Evolutionary conservation across 2,113 vertebrate genomes (phyloP).

Genomic region (Menidia beryllina): DNA sequence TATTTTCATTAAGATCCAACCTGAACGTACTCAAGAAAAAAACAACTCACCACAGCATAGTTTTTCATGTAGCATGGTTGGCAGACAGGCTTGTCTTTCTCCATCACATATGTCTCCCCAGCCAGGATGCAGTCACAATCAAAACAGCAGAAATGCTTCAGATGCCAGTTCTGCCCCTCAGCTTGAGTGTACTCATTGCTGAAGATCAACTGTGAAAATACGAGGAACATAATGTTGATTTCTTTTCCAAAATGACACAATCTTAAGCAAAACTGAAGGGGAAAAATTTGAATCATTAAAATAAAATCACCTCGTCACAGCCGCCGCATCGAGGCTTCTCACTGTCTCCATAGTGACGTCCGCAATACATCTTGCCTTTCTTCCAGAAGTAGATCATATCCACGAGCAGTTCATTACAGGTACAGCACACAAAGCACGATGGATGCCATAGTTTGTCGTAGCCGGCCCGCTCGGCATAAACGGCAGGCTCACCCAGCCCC

Average conservation of each 20-base stretch:
- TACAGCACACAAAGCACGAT: slow-evolving; percentile 91
- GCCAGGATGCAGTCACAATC: slow-evolving; percentile 96
- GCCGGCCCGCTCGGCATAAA: slow-evolving; percentile 94
- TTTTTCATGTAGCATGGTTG: slow-evolving; percentile 94
- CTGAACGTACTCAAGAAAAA: not conserved
- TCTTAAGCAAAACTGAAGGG: not conserved
- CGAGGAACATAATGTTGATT: no score
- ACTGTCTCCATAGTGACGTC: slow-evolving; percentile 98
- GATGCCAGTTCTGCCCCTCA: slow-evolving; percentile 95
- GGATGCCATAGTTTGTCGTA: slow-evolving; percentile 97
- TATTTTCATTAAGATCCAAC: not conserved
- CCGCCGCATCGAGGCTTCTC: slow-evolving; percentile 96
- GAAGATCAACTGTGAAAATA: slow-evolving; percentile 90
- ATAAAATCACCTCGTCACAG: slow-evolving; percentile 91
- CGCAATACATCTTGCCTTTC: slow-evolving; percentile 93
- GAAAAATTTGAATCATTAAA: not conserved
- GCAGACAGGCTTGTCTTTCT: slow-evolving; percentile 93
- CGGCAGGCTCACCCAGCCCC: slow-evolving; percentile 91
- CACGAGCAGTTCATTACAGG: slow-evolving; percentile 91
- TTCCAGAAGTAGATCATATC: slow-evolving; percentile 99
- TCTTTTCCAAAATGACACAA: no score
- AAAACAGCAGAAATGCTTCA: slow-evolving; percentile 99
- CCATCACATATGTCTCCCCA: slow-evolving; percentile 94
- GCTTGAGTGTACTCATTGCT: slow-evolving; percentile 98
- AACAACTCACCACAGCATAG: slow-evolving; percentile 89